Evolutionary conservation across 2,113 vertebrate genomes (phyloP), one percentile per base, ranked within the genome.

Genomic region (Oenanthe melanoleuca): DNA sequence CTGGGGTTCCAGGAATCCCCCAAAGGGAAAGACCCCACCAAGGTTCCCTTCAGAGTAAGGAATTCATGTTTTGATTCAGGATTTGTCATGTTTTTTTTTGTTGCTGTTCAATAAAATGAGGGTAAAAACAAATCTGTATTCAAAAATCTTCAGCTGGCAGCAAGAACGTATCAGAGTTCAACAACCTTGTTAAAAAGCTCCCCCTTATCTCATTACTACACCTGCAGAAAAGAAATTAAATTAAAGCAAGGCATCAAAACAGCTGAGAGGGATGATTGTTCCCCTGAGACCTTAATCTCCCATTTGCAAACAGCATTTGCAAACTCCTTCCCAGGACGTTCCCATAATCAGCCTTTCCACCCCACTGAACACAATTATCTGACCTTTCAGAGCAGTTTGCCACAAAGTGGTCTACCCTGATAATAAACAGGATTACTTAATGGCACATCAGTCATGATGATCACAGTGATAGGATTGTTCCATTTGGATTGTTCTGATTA

Each of bases 311-410:
- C 86, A 95, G 93, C 96, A 95, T 95, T 93, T 97, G 96, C 88
- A 95, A 96, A 97, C 88, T 72, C 89, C 95, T 97, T 93, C 97
- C 92, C 95, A 90, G 93, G 96, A 96, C 37, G 7, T 60, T 25
- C 89, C 49, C 86, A 97, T 97, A 97, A 97, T 88, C 89, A 95
- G 84, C 83, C 88, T 96, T 98, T 98, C 97, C 98, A 97, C 96
- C 96, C 97, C 95, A 83, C 94, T 96, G 96, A 92, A 96, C 73
- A 61, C 96, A 97, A 97, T 97, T 98, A 98, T 97, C 97, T 98
- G 97, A 97, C 97, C 96, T 97, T 95, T 97, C 95, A 94, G 61
- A 96, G 88, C 91, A 85, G 92, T 90, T 95, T 91, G 96, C 89
- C 92, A 90, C 71, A 64, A 96, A 95, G 96, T 96, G 97, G 95